A percentile compares a stretch with the other conserved stretches of the same genome.
These are phyloP conservation scores for Nemapogon koenigi DNA, from an alignment of 2,888 invertebrate genomes.

Conservation along the genomic window DNA sequence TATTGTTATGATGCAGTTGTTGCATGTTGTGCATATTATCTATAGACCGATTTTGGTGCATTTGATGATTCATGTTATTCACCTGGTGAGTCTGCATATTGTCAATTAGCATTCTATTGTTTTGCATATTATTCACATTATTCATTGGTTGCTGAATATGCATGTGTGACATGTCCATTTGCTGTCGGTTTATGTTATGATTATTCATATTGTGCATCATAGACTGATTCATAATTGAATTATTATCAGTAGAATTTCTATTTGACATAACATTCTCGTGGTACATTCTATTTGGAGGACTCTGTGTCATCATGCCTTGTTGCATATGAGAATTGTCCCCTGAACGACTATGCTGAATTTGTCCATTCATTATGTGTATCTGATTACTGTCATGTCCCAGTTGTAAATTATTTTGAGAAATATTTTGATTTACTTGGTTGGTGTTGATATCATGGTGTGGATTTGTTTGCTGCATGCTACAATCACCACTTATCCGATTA, in stretches of 20 bases:
- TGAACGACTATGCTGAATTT: conserved; percentile 50
- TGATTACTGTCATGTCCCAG: conserved; percentile 51
- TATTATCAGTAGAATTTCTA: conserved; percentile 40
- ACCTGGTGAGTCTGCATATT: conserved; percentile 48
- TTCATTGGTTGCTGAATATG: conserved; percentile 48
- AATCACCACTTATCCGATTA: conserved; percentile 41
- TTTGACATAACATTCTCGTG: conserved; percentile 48
- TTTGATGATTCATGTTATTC: conserved; percentile 40
- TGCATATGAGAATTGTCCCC: conserved; percentile 43
- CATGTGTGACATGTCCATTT: conserved; percentile 49
- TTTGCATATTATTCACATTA: conserved; percentile 46
- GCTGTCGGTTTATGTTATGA: conserved; percentile 39
- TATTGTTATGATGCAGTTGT: conserved; percentile 42
- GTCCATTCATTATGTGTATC: conserved; percentile 57
- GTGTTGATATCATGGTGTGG: conserved; percentile 42
- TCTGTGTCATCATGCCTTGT: conserved; percentile 29
- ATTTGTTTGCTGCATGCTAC: conserved; percentile 29
- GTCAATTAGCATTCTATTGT: conserved; percentile 52
- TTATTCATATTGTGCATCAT: conserved; percentile 43
- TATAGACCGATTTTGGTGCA: conserved; percentile 47
- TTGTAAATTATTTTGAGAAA: conserved; percentile 47
- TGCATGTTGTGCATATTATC: conserved; percentile 54
- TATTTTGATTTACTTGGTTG: conserved; percentile 29
- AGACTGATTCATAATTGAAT: conserved; percentile 44
- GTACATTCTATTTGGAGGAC: conserved; percentile 33